Evolutionary conservation across 2,797 vertebrate genomes (phyloP).

Genomic region (Myripristis murdjan): DNA sequence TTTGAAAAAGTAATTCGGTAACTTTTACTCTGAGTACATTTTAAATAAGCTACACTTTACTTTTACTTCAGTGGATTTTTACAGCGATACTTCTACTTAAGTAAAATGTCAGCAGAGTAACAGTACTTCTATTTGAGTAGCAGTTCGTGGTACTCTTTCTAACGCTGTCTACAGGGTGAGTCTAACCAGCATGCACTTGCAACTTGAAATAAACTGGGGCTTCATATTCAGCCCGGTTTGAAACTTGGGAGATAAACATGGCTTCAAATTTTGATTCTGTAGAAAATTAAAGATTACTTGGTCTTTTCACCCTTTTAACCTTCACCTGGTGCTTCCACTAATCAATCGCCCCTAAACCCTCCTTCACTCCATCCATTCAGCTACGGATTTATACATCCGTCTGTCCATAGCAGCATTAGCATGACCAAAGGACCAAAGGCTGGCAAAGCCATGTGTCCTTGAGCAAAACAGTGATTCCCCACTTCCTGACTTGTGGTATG

Average conservation of each 20-base stretch:
- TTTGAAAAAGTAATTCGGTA: too few relatives aligned
- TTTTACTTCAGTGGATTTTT: too few relatives aligned
- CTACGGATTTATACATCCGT: not conserved
- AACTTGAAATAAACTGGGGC: not conserved
- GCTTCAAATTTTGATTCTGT: not conserved
- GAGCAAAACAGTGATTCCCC: too few relatives aligned
- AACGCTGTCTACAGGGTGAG: not conserved
- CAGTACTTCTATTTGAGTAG: too few relatives aligned
- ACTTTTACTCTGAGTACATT: too few relatives aligned
- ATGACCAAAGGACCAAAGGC: not conserved
- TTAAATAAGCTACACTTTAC: too few relatives aligned
- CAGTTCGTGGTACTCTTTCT: too few relatives aligned
- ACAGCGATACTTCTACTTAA: too few relatives aligned
- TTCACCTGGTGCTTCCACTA: not conserved
- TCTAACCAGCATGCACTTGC: not conserved
- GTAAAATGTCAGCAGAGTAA: too few relatives aligned
- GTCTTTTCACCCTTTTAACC: not conserved
- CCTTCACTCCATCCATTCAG: not conserved
- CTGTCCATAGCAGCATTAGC: not conserved
- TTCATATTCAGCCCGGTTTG: not conserved
- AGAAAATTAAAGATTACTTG: not conserved
- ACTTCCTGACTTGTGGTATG: not conserved
- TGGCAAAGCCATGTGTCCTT: too few relatives aligned
- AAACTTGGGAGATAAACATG: not conserved
- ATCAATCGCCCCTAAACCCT: not conserved